A percentile compares a stretch with the other conserved stretches of the same genome.
These are phyloP conservation scores for Opisthograptis luteolata DNA, from an alignment of 2,888 invertebrate genomes.

Conservation along the genomic window DNA sequence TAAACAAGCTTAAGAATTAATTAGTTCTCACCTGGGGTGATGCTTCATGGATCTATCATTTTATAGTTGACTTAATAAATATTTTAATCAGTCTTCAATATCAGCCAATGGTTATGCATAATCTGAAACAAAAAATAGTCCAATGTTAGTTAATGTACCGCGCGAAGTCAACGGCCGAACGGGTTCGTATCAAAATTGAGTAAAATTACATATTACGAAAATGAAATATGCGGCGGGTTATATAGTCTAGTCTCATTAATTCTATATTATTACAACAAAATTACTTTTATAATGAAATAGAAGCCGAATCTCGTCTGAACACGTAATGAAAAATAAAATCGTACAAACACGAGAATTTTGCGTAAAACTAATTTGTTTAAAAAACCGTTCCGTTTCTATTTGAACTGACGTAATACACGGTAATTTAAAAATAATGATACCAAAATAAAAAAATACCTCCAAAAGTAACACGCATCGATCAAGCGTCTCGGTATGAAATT, in stretches of 20 bases:
- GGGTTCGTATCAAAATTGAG: constrained; percentile 47
- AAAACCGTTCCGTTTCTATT: constrained; percentile 65
- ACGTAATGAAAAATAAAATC: constrained; percentile 52
- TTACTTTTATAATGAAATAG: constrained; percentile 66
- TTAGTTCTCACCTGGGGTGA: constrained; percentile 58
- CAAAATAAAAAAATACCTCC: constrained; percentile 58
- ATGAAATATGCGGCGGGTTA: constrained; percentile 45
- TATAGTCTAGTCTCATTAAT: constrained; percentile 48
- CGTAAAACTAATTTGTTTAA: constrained; percentile 68
- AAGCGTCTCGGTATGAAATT: constrained; percentile 73
- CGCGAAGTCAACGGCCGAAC: constrained; percentile 45
- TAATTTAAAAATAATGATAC: constrained; percentile 81
- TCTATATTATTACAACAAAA: constrained; percentile 58
- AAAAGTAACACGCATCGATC: constrained; percentile 79
- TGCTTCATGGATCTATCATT: constrained; percentile 70
- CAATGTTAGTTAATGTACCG: constrained; percentile 40
- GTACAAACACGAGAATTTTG: constrained; percentile 66
- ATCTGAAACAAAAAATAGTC: constrained; percentile 71
- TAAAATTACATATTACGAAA: constrained; percentile 55
- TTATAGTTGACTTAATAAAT: constrained; percentile 65
- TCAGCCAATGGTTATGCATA: constrained; percentile 63
- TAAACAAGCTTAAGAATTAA: constrained; percentile 9
- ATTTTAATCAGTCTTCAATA: constrained; percentile 75
- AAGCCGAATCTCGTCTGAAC: constrained; percentile 27
- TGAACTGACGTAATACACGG: constrained; percentile 74